Evolutionary conservation across 2,888 invertebrate genomes (phyloP).

Genomic region (Melinopterus prodromus): DNA sequence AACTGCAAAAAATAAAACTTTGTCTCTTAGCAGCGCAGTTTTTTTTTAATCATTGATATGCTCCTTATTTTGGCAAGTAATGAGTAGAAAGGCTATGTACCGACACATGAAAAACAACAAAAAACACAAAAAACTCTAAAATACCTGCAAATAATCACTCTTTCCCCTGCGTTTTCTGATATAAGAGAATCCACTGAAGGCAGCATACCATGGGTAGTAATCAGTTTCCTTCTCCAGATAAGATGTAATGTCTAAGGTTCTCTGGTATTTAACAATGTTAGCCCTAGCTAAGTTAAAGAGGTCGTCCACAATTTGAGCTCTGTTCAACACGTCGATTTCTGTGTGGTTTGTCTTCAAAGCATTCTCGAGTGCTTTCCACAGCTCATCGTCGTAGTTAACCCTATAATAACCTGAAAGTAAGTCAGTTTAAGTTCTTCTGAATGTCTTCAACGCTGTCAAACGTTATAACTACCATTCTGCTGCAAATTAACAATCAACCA

Average conservation of each 20-base stretch:
- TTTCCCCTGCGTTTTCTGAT: conserved; percentile 50
- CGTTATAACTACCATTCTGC: conserved; percentile 62
- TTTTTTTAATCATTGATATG: no score
- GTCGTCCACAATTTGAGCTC: conserved; percentile 84
- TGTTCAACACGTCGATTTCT: conserved; percentile 70
- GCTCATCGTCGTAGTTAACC: conserved; percentile 68
- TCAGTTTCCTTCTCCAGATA: conserved; percentile 75
- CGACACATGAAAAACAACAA: no score
- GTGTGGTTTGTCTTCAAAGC: conserved; percentile 60
- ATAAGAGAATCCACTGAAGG: conserved; percentile 61
- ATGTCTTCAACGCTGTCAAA: not conserved
- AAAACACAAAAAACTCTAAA: not conserved
- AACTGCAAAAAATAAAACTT: no score
- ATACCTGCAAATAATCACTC: conserved; percentile 25
- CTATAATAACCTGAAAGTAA: conserved; percentile 68
- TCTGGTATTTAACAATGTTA: conserved; percentile 66
- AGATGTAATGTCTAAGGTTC: conserved; percentile 71
- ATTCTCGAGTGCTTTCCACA: conserved; percentile 41
- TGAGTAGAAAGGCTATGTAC: no score
- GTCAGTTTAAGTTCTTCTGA: not conserved
- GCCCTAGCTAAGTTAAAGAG: conserved; percentile 77
- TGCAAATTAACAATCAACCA: conserved; percentile 71
- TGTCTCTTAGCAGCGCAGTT: no score
- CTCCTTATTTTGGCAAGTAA: no score
- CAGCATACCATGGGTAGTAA: conserved; percentile 83